Conservation (phyloP, 2,113 vertebrate genomes). For the Syngnathus typhle region DNA sequence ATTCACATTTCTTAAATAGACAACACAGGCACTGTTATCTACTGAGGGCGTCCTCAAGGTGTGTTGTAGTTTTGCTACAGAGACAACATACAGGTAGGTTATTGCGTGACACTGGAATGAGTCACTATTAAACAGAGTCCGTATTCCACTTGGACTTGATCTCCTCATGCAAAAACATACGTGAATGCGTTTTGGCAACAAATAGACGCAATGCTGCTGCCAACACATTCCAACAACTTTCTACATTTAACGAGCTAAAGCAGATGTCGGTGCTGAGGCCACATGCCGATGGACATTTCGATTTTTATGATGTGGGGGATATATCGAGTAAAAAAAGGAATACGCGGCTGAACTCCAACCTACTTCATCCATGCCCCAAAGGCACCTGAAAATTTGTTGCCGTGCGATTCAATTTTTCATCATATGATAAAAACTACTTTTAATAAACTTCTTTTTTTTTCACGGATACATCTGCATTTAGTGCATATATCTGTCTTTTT, state of each 20-base stretch:
- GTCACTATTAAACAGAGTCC: background rate
- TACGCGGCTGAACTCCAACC: constrained; percentile 39
- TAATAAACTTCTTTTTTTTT: constrained; percentile 54
- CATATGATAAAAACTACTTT: constrained; percentile 62
- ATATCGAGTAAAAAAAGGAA: constrained; percentile 37
- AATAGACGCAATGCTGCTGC: constrained; percentile 4
- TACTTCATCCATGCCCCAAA: constrained; percentile 52
- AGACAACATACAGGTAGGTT: background rate
- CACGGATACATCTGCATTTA: constrained; percentile 66
- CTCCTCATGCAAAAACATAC: background rate
- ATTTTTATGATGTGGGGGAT: constrained; percentile 17
- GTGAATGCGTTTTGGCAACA: background rate
- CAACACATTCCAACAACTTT: constrained; percentile 23
- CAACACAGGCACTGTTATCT: background rate
- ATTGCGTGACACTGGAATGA: background rate
- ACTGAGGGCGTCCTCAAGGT: background rate
- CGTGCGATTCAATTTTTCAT: constrained; percentile 49
- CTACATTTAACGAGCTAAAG: constrained; percentile 33
- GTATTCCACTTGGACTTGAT: background rate
- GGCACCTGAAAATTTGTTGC: constrained; percentile 58
- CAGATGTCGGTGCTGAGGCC: constrained; percentile 25
- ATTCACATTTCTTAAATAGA: background rate
- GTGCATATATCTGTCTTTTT: constrained; percentile 62
- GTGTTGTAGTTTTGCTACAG: background rate
- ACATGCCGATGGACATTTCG: constrained; percentile 30